A percentile compares a stretch with the other conserved stretches of the same genome.
phyloP scores from a whole-genome alignment of 2,888 invertebrate genomes.

The Dryococelus australis region DNA sequence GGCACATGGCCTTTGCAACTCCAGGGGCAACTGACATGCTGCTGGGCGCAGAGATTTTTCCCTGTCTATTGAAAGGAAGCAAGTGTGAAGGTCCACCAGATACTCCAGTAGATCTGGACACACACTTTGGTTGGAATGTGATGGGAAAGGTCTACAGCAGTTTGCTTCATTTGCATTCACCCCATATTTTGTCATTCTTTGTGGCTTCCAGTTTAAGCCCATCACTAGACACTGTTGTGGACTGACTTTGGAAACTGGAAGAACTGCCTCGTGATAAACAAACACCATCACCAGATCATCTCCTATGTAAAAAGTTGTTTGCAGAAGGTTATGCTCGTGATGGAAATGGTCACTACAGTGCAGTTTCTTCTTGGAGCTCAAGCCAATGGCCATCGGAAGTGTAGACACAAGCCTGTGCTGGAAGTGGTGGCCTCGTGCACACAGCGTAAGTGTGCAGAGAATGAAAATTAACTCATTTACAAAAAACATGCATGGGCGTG shows the following conservation, averaged over 20 bases:
- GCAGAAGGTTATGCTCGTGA: background rate
- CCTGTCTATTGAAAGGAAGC: background rate
- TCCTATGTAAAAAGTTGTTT: background rate
- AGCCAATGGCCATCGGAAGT: no score
- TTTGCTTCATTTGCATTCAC: no score
- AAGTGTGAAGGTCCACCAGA: background rate
- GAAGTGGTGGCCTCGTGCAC: no score
- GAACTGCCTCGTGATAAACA: background rate
- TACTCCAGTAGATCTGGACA: background rate
- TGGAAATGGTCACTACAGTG: background rate
- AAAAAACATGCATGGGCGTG: no score
- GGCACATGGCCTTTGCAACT: background rate
- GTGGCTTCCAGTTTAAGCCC: no score
- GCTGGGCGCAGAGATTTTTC: background rate
- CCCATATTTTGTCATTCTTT: no score
- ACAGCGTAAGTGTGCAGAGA: no score
- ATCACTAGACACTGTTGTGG: no score
- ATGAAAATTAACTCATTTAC: no score
- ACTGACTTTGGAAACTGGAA: background rate
- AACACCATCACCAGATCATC: background rate
- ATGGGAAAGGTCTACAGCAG: slow-evolving; percentile 19
- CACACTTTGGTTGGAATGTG: background rate
- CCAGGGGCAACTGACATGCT: background rate
- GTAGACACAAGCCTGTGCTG: no score
- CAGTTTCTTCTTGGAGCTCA: no score